Evolutionary conservation across 1,140 invertebrate species (phyloP), one percentile per base, ranked within the genome.

Genomic region (Zeugodacus cucurbitae): DNA sequence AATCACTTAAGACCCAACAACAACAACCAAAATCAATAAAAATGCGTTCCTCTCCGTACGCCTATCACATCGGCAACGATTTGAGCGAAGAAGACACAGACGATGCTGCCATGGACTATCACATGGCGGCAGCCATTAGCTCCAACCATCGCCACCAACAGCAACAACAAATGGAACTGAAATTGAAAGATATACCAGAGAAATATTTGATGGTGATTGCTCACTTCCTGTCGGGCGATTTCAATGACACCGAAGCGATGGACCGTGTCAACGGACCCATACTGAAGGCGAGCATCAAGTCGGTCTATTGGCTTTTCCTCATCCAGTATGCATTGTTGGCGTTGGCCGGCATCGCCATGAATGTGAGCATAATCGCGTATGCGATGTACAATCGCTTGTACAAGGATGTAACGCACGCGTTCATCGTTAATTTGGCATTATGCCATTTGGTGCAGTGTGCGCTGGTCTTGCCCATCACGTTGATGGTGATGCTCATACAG

Each of bases 401-500:
- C 90, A 94, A 94, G 86, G 95, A 96, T 90, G 94, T 95, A 11
- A 96, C 95, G 20, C 95, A 95, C 91, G 95, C 95, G 74, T 96
- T 96, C 91, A 93, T 97, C 41, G 94, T 95, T 74, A 97, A 96
- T 90, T 93, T 96, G 89, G 95, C 95, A 0, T 91, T 96, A 26
- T 95, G 96, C 86, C 96, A 97, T 90, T 91, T 96, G 0, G 92
- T 96, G 22, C 96, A 96, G 91, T 96, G 96, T 90, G 90, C 95
- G 14, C 91, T 96, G 87, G 95, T 96, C 10, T 89, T 97, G 89
- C 96, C 96, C 6, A 94, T 97, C 1, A 95, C 96, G 1, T 90
- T 97, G 85, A 95, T 95, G 88, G 96, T 96, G 54, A 93, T 96
- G 89, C 94, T 97, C 3, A 93, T 97, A 57, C 95, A 96, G 89